These are phyloP conservation scores for Andrena bicolor DNA, from an alignment of 2,888 invertebrate genomes.

Conservation along the genomic window DNA sequence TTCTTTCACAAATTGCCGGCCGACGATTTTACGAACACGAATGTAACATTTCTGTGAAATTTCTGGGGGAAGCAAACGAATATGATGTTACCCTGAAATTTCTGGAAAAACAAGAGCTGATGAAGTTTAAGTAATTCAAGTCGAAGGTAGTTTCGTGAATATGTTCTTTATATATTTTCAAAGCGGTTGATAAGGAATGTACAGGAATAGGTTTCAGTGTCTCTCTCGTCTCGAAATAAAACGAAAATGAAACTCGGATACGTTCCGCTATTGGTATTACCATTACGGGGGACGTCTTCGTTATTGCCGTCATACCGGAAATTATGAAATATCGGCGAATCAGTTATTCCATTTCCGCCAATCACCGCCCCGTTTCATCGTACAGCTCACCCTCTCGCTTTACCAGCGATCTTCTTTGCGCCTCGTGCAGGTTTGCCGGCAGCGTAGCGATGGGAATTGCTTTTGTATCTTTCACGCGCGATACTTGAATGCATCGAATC, in stretches of 20 bases:
- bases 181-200: not conserved
- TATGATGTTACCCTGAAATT: too few relatives aligned
- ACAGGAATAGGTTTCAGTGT: not conserved
- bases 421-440: not conserved
- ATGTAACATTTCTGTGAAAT: too few relatives aligned
- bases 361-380: slow-evolving; percentile 64
- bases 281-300: slow-evolving; percentile 37
- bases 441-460: not conserved
- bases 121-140: too few relatives aligned
- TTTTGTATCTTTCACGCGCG: not conserved
- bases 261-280: slow-evolving; percentile 35
- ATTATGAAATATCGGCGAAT: slow-evolving; percentile 80
- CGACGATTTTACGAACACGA: too few relatives aligned
- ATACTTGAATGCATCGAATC: not conserved
- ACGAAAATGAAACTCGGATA: slow-evolving; percentile 37
- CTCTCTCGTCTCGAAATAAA: not conserved
- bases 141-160: not conserved
- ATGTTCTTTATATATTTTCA: too few relatives aligned
- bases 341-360: slow-evolving; percentile 78
- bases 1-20: not conserved
- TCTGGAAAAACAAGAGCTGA: too few relatives aligned
- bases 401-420: slow-evolving; percentile 10
- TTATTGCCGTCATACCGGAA: slow-evolving; percentile 69
- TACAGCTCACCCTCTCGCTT: slow-evolving; percentile 26
- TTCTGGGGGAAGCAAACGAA: too few relatives aligned